Base-by-base conservation (phyloP, 2,888 invertebrate genomes). In the Danaus chrysippus region DNA sequence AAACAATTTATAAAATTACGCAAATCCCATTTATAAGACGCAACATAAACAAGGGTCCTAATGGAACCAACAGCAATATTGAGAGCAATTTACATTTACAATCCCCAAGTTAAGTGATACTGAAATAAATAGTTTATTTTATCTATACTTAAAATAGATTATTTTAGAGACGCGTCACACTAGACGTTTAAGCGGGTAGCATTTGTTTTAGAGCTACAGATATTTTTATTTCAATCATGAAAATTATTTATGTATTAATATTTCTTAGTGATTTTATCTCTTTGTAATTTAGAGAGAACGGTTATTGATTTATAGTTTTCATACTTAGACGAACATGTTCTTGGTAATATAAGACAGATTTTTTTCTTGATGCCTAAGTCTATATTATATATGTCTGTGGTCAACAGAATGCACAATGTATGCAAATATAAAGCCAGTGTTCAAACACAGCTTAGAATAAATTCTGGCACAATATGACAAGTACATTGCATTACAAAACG, bases 41-140 rank as follows among this genome's bases (percentile, higher is more conserved):
- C 17, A 34, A 55, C 62, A 62, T 62, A 62, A 62, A 62, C 58
- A 58, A 17, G 52, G 55, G 58, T 58, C 42, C 55, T 54, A 62
- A 49, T 34, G 58, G 62, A 58, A 58, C 46, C 49, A 59, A 55
- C 15, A 42, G 41, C 11, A 49, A 49, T 49, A 49, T 17, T 49
- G 49, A 49, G 49, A 49, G 46, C 54, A n/a, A 58, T 62, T 62
- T 53, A 54, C 62, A 58, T 62, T 62, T 54, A 46, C 54, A 49
- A 58, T 42, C 15, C 53, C 23, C 19, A 34, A 53, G 34, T 46
- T 58, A 61, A 57, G 54, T 58, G 58, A 55, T 58, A 62, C 58
- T 23, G 62, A 58, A 58, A 58, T 58, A 58, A 49, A 58, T 56
- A 53, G 49, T 58, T 62, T 49, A 62, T 58, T 59, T 52, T 55